Evolutionary conservation across 2,888 invertebrate species (phyloP).

Genomic region (Watsonalla binaria): DNA sequence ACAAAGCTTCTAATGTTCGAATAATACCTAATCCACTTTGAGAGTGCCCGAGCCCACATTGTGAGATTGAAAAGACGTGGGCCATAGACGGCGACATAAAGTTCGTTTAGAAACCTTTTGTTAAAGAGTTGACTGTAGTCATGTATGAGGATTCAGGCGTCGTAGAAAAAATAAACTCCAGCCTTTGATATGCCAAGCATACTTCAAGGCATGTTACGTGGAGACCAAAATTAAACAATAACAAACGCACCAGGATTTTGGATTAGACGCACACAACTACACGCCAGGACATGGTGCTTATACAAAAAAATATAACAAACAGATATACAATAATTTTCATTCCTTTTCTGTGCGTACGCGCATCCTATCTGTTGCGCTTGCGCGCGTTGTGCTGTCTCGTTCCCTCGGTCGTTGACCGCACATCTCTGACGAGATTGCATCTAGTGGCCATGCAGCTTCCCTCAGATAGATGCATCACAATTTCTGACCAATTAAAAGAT

Average conservation of each 20-base stretch:
- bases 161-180: constrained; percentile 23
- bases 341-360: constrained; percentile 77
- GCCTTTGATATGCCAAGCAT: constrained; percentile 45
- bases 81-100: constrained; percentile 34
- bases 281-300: constrained; percentile 32
- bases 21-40: constrained; percentile 51
- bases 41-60: constrained; percentile 34
- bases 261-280: constrained; percentile 49
- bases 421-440: constrained; percentile 76
- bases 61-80: constrained; percentile 33
- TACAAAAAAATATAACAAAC: constrained; percentile 61
- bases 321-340: constrained; percentile 73
- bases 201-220: constrained; percentile 31
- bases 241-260: constrained; percentile 47
- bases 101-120: constrained; percentile 27
- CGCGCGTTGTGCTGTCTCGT: constrained; percentile 46
- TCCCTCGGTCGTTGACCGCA: constrained; percentile 70
- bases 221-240: constrained; percentile 43
- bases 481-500: constrained; percentile 71
- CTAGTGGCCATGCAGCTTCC: constrained; percentile 74
- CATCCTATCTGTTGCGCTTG: constrained; percentile 57
- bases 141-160: constrained; percentile 22
- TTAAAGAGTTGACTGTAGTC: constrained; percentile 22
- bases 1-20: constrained; percentile 41
- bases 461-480: constrained; percentile 64